Conservation (phyloP, 1,140 invertebrate genomes). For the Bathynomus jamesi region DNA sequence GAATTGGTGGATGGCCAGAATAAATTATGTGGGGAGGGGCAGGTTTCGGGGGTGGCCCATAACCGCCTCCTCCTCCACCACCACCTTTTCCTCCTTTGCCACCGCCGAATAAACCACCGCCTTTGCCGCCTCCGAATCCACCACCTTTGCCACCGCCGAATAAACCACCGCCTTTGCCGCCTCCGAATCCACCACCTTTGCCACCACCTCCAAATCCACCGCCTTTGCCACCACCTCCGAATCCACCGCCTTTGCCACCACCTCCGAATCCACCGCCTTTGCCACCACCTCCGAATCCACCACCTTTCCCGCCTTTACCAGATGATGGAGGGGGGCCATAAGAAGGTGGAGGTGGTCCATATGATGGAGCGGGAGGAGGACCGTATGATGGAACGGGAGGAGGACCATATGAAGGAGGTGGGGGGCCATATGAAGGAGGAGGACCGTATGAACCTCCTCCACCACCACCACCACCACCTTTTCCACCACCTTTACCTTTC, state of each 20-base stretch:
- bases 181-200: background rate
- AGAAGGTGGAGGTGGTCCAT: too few species aligned
- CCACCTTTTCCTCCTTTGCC: conserved; percentile 7
- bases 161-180: background rate
- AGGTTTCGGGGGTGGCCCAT: conserved; percentile 24
- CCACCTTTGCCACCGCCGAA: too few species aligned
- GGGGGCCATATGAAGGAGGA: conserved; percentile 12
- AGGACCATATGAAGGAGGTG: conserved; percentile 28
- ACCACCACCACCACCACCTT: background rate
- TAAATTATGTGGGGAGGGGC: conserved; percentile 44
- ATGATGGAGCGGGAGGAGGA: conserved; percentile 5
- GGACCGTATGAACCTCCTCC: conserved; percentile 16
- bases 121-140: background rate
- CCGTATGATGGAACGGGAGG: conserved; percentile 18
- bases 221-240: too few species aligned
- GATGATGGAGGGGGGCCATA: too few species aligned
- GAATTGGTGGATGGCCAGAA: conserved; percentile 44
- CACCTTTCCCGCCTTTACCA: too few species aligned
- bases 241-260: too few species aligned
- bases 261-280: too few species aligned
- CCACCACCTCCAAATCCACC: too few species aligned
- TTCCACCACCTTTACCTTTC: conserved; percentile 5
- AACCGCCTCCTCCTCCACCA: conserved; percentile 5
- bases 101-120: conserved; percentile 4
- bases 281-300: too few species aligned